Evolutionary conservation across 2,888 invertebrate genomes (phyloP).

Genomic region (Hydropsyche betteni): DNA sequence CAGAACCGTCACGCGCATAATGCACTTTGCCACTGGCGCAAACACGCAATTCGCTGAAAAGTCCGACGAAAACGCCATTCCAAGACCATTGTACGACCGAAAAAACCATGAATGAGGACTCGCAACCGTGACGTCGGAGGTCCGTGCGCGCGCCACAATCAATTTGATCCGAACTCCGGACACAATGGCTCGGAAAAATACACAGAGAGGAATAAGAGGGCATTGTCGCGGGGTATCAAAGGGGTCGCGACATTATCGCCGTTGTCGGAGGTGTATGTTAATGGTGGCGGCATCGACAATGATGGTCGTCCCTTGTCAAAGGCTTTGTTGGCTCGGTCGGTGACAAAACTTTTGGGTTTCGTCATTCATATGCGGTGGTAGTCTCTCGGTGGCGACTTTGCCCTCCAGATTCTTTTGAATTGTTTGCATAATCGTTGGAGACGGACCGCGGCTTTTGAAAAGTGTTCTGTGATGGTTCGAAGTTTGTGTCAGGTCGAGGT

Average conservation of each 20-base stretch:
- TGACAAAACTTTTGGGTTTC: slow-evolving; percentile 40
- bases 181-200: not conserved
- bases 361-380: slow-evolving; percentile 39
- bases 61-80: slow-evolving; percentile 3
- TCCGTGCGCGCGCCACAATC: too few relatives aligned
- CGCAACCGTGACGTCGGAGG: too few relatives aligned
- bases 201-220: not conserved
- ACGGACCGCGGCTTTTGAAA: slow-evolving; percentile 12
- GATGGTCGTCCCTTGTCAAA: slow-evolving; percentile 35
- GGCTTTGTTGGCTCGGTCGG: slow-evolving; percentile 7
- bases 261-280: not conserved
- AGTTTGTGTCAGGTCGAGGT: too few relatives aligned
- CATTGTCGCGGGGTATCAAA: slow-evolving; percentile 27
- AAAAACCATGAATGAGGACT: too few relatives aligned
- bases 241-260: not conserved
- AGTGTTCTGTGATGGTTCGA: too few relatives aligned
- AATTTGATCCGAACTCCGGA: too few relatives aligned
- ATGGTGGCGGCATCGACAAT: slow-evolving; percentile 21
- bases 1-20: slow-evolving; percentile 30
- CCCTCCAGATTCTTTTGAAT: slow-evolving; percentile 1
- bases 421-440: slow-evolving; percentile 48
- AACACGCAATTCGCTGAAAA: not conserved
- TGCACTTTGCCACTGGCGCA: not conserved
- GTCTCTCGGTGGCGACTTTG: slow-evolving; percentile 30
- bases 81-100: too few relatives aligned